Evolutionary conservation across 2,113 vertebrate species (phyloP).

Genomic region (Chelonoidis abingdonii): DNA sequence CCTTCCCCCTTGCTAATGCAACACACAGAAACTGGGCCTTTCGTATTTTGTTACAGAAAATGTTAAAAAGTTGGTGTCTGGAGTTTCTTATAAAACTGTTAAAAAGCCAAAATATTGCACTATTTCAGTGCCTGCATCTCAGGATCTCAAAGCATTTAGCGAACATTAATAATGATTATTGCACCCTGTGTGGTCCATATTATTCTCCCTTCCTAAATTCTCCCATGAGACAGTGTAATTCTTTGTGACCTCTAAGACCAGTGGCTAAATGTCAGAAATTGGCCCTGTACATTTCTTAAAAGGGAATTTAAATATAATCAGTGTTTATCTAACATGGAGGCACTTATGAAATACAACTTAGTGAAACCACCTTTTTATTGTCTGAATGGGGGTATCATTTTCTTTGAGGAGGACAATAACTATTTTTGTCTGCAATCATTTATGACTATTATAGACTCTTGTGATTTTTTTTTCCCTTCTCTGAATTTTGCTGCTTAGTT

Average conservation of each 20-base stretch:
- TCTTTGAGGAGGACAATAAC: not conserved
- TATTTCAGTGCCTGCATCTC: conserved; percentile 35
- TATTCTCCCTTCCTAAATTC: conserved; percentile 6
- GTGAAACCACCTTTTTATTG: not conserved
- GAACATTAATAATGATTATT: conserved; percentile 30
- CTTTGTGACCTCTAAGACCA: not conserved
- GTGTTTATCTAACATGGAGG: not conserved
- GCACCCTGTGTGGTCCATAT: not conserved
- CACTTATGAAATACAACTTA: not conserved
- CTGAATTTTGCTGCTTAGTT: conserved; percentile 16
- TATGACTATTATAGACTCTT: conserved; percentile 37
- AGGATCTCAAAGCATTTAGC: not conserved
- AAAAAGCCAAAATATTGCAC: conserved; percentile 52
- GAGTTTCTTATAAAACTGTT: conserved; percentile 48
- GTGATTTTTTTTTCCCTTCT: not conserved
- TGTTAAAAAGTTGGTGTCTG: conserved; percentile 38
- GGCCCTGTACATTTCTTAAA: conserved; percentile 5
- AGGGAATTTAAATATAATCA: conserved; percentile 56
- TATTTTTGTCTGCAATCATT: conserved; percentile 25
- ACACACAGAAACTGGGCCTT: conserved; percentile 69
- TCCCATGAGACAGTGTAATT: not conserved
- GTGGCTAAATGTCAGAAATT: conserved; percentile 58
- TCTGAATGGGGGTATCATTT: not conserved
- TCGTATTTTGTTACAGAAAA: conserved; percentile 39
- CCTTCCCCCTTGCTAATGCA: conserved; percentile 68